Evolutionary conservation across 2,113 vertebrate genomes (phyloP).

Genomic region (Mormoops blainvillei): DNA sequence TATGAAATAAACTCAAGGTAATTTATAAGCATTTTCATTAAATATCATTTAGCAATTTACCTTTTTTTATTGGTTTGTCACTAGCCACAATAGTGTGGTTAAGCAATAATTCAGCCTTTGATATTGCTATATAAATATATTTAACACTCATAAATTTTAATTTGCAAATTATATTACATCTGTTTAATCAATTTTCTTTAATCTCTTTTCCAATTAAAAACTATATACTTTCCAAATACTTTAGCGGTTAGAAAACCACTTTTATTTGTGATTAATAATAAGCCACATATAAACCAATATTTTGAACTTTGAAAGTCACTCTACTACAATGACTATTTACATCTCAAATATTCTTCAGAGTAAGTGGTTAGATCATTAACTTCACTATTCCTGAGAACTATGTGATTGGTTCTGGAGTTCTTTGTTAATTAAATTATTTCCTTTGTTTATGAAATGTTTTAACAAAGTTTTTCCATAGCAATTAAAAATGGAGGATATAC

Average conservation of each 20-base stretch:
- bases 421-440: conserved; percentile 45
- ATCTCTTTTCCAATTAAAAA: not conserved
- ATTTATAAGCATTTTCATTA: conserved; percentile 47
- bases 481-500: conserved; percentile 50
- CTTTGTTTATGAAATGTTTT: conserved; percentile 29
- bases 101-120: conserved; percentile 57
- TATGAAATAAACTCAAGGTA: conserved; percentile 32
- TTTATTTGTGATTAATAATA: not conserved
- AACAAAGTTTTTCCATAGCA: conserved; percentile 59
- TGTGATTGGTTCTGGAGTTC: conserved; percentile 42
- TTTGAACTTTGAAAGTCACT: not conserved
- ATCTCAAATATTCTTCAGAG: conserved; percentile 48
- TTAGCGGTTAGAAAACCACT: conserved; percentile 15
- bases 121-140: conserved; percentile 31
- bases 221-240: conserved; percentile 11
- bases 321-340: not conserved
- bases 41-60: conserved; percentile 52
- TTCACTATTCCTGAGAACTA: conserved; percentile 21
- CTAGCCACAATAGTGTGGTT: conserved; percentile 57
- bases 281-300: not conserved
- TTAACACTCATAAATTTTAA: conserved; percentile 46
- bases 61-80: conserved; percentile 52
- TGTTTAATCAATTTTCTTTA: conserved; percentile 20
- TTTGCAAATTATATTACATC: conserved; percentile 24
- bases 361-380: conserved; percentile 22